Base-by-base conservation (phyloP, 1,140 invertebrate genomes). In the Bombus balteatus region DNA sequence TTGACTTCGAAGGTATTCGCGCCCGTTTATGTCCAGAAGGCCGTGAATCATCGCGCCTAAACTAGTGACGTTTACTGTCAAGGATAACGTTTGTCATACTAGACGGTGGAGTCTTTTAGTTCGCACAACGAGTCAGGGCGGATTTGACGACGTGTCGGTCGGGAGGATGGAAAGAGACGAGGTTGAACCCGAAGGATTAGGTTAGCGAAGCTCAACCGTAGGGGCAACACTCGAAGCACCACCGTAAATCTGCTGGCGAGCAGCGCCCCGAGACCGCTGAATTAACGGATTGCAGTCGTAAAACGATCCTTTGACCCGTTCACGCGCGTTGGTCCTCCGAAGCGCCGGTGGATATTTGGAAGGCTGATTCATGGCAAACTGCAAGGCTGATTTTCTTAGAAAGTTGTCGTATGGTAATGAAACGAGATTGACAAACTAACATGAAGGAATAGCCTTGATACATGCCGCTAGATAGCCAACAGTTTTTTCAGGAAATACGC, bases 81-180 rank as follows among this genome's bases (percentile, higher is more conserved):
- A 80, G 92, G 89, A 92, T 92, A 94, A 93, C 92, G 90, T 93
- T 93, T 94, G 93, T 94, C 93, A 92, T 94, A 92, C 89, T 90
- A 91, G 90, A 91, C 82, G 86, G 86, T 83, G 83, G 43, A 80
- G 81, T 75, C 47, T 81, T 77, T 89, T 86, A 87, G 79, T 81
- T 71, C 83, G 80, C 81, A 65, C 68, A 85, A 88, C 72, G 68
- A 90, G 83, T n/a, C 79, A 62, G 70, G 47, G 32, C 53, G 70
- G 83, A 79, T 84, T 84, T 84, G 83, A 79, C 83, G 83, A 84
- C 41, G 83, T 62, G 83, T 72, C 83, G 66, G 75, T 43, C 74
- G 25, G 57, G 5, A 47, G 47, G 74, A 83, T 32, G 41, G 53
- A n/a, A 28, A 65, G 68, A 32, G 57, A 62, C 37, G 25, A 70